A percentile compares a stretch with the other conserved stretches of the same genome.
Evolutionary conservation across 2,797 vertebrate genomes (phyloP).

Genomic region (Anniella stebbinsi): DNA sequence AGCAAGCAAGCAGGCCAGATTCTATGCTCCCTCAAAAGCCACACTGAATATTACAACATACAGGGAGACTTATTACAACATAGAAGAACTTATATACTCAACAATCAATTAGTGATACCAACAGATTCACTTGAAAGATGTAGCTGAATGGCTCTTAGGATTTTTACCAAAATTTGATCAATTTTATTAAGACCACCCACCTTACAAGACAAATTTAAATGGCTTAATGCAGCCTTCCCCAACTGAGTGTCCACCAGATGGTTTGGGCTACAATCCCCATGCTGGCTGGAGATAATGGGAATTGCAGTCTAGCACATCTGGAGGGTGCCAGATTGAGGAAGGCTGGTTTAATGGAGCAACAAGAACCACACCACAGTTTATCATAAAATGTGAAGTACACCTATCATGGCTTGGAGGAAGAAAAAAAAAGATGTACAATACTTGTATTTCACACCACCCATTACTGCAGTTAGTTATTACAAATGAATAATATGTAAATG

Average conservation of each 20-base stretch:
- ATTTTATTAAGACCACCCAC: background rate
- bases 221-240: background rate
- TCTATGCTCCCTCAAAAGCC: background rate
- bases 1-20: background rate
- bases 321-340: background rate
- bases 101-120: background rate
- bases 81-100: too few species aligned
- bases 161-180: background rate
- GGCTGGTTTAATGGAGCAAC: background rate
- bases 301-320: too few species aligned
- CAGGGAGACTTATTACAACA: background rate
- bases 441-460: background rate
- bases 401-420: background rate
- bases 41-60: background rate
- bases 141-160: background rate
- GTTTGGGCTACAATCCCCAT: too few species aligned
- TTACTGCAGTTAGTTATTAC: background rate
- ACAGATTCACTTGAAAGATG: background rate
- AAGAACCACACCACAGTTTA: background rate
- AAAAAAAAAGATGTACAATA: background rate
- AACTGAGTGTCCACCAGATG: too few species aligned
- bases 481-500: background rate
- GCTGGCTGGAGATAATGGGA: too few species aligned
- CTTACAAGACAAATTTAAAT: background rate
- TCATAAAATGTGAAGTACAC: background rate